Evolutionary conservation across 2,888 invertebrate genomes (phyloP).

Genomic region (Adineta ricciae): DNA sequence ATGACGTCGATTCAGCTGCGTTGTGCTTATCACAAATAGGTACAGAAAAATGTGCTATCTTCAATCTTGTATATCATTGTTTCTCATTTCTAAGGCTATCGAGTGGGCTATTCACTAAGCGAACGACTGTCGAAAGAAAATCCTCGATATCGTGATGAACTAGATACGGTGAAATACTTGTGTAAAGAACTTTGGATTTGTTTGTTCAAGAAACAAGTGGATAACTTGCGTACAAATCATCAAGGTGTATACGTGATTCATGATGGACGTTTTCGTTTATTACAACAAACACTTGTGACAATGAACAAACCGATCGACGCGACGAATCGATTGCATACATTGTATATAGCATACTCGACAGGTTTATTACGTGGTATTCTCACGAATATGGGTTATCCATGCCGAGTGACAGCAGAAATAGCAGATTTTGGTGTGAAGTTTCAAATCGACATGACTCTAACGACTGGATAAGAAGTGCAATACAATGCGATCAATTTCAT

Average conservation of each 20-base stretch:
- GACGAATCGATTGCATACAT: constrained; percentile 34
- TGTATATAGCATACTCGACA: constrained; percentile 75
- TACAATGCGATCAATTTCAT: background rate
- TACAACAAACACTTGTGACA: constrained; percentile 57
- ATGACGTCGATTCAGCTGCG: background rate
- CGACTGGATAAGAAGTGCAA: background rate
- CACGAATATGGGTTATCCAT: constrained; percentile 81
- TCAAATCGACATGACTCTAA: background rate
- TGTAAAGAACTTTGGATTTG: constrained; percentile 99
- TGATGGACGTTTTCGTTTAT: constrained; percentile 82
- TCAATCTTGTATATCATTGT: too few relatives aligned
- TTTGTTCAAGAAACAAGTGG: constrained; percentile 92
- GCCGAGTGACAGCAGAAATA: constrained; percentile 64
- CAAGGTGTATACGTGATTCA: constrained; percentile 94
- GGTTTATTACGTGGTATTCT: constrained; percentile 86
- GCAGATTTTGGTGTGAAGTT: background rate
- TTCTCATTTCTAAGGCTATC: background rate
- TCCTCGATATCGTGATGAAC: constrained; percentile 60
- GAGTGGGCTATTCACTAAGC: background rate
- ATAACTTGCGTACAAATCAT: constrained; percentile 90
- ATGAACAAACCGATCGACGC: background rate
- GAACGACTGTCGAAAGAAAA: background rate
- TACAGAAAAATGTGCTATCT: background rate
- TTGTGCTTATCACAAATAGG: background rate
- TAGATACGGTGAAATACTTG: constrained; percentile 93